phyloP scores from a whole-genome alignment of 64 coral and sea anemone species.

The Dendrophyllia cribrosa region DNA sequence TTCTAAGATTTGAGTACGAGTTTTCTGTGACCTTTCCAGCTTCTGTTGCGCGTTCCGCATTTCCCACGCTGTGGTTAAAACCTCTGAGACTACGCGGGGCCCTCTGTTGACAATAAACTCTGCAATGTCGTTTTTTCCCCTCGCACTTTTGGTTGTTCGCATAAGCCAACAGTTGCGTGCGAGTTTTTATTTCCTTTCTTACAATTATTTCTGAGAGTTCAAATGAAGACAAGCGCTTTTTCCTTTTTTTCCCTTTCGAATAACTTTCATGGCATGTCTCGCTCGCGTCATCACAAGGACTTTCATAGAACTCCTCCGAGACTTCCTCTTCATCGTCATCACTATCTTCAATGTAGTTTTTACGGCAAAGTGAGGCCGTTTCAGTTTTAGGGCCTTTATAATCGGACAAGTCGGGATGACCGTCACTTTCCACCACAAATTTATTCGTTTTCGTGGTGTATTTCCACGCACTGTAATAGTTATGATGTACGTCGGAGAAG shows the following conservation, averaged over 20 bases:
- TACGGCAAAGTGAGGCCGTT: background rate
- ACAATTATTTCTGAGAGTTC: conserved; percentile 31
- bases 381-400: conserved; percentile 8
- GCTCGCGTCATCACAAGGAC: too few species aligned
- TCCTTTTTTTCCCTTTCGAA: background rate
- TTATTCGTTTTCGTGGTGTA: conserved; percentile 57
- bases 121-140: conserved; percentile 49
- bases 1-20: conserved; percentile 16
- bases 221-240: conserved; percentile 2
- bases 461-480: conserved; percentile 66
- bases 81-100: conserved; percentile 1
- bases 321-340: too few species aligned
- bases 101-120: conserved; percentile 56
- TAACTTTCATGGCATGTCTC: too few species aligned
- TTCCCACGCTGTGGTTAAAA: conserved; percentile 39
- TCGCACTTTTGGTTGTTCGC: conserved; percentile 10
- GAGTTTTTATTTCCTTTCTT: conserved; percentile 26
- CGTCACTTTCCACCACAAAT: conserved; percentile 27
- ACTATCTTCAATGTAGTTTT: too few species aligned
- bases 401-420: conserved; percentile 56
- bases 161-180: conserved; percentile 13
- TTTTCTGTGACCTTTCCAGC: background rate
- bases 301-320: too few species aligned
- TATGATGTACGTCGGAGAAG: conserved; percentile 27
- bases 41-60: conserved; percentile 20